phyloP scores from a whole-genome alignment of 2,113 vertebrate genomes.

The Ptilorrhoa leucosticta region DNA sequence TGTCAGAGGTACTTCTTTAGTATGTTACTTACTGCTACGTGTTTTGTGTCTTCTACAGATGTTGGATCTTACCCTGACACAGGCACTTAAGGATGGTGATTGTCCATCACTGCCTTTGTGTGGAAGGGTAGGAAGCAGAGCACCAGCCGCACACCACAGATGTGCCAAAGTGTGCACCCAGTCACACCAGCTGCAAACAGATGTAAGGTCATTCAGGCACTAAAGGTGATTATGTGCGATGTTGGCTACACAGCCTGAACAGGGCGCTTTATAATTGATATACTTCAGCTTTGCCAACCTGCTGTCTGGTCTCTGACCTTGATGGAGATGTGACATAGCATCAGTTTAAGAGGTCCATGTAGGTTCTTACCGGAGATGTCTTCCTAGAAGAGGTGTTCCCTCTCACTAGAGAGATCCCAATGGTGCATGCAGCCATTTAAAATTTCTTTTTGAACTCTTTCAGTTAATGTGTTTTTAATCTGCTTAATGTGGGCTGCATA shows the following conservation, averaged over 20 bases:
- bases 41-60: not conserved
- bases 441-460: constrained; percentile 35
- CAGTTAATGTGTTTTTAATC: constrained; percentile 30
- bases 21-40: not conserved
- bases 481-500: constrained; percentile 4
- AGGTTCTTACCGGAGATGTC: not conserved
- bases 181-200: not conserved
- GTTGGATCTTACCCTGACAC: not conserved
- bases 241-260: not conserved
- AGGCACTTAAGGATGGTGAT: not conserved
- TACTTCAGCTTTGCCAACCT: not conserved
- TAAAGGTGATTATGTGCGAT: not conserved
- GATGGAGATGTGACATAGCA: not conserved
- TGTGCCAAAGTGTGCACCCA: not conserved
- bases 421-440: not conserved
- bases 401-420: not conserved
- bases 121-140: not conserved
- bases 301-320: not conserved
- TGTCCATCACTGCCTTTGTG: not conserved
- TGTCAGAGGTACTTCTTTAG: not conserved
- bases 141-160: not conserved
- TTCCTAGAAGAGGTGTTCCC: not conserved
- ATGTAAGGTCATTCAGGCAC: not conserved
- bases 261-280: not conserved
- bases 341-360: not conserved